These are phyloP conservation scores for Magallana ariakensis DNA, from an alignment of 1,140 invertebrate species.

Conservation along the genomic window DNA sequence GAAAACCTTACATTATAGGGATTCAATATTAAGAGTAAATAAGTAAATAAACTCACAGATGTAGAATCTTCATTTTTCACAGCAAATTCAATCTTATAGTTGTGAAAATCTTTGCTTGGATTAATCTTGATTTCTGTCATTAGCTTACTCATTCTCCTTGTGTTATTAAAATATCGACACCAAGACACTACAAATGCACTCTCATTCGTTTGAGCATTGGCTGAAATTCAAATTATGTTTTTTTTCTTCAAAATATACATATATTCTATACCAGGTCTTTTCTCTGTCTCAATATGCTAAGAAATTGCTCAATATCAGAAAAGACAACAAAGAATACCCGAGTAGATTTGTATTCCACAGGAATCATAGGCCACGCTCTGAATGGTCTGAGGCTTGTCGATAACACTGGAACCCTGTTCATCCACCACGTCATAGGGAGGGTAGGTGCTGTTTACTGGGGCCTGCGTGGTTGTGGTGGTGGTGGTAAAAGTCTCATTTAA, in stretches of 20 bases:
- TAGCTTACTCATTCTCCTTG: constrained; percentile 24
- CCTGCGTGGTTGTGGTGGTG: constrained; percentile 29
- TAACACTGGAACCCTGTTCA: constrained; percentile 21
- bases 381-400: constrained; percentile 8
- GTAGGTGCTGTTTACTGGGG: not conserved
- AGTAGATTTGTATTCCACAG: constrained; percentile 60
- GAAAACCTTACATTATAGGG: no score
- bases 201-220: not conserved
- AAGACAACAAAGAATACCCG: constrained; percentile 10
- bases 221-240: not conserved
- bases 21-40: no score
- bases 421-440: constrained; percentile 3
- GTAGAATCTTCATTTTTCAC: constrained; percentile 46
- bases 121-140: constrained; percentile 46
- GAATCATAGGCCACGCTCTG: constrained; percentile 1
- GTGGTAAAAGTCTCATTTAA: constrained; percentile 41
- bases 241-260: not conserved
- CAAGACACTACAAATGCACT: constrained; percentile 50
- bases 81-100: constrained; percentile 50
- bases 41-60: constrained; percentile 25
- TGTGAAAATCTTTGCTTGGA: constrained; percentile 45
- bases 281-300: no score
- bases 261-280: not conserved
- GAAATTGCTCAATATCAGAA: not conserved
- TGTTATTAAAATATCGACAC: constrained; percentile 51